Base-by-base conservation (phyloP, 1,140 invertebrate species). In the Pentalonia nigronervosa region DNA sequence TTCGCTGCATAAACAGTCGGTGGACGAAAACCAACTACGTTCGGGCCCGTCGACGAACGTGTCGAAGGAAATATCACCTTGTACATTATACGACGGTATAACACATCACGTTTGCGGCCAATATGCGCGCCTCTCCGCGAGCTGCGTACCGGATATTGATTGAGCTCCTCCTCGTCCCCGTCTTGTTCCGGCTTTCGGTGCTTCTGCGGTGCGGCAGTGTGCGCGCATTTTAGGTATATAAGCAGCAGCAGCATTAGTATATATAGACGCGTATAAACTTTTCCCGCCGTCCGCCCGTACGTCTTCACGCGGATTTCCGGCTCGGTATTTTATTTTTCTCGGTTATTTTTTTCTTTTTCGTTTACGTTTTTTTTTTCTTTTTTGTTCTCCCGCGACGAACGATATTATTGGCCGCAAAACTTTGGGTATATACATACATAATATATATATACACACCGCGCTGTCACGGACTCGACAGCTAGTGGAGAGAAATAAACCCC, bases 361-460 rank as follows among this genome's bases (percentile, higher is more conserved):
- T 67, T n/a, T 67, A 67, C 60, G 60, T 67, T 67, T 67, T 60
- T 60, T 67, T 67, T n/a, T 67, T 67, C n/a, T 67, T n/a, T 67
- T 67, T 76, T 76, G 60, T 76, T 7, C 17, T 76, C 60, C 60
- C n/a, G 30, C 60, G 60, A 76, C 30, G 60, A 76, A n/a, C 60
- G 60, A 14, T 67, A 30, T 67, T 67, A 76, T 76, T 76, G 60
- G 60, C 60, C 60, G 60, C 60, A 76, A 76, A 76, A 76, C 60
- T 76, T 76, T 76, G n/a, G 25, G 30, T 76, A 14, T 67, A 76
- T n/a, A 67, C 4, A 67, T n/a, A 76, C 30, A 76, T n/a, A 76
- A 76, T 76, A 67, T 67, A 76, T 76, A 76, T n/a, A 76, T n/a
- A 76, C n/a, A 76, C 60, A 67, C 60, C 60, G 60, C 60, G n/a